Evolutionary conservation across 1,140 invertebrate genomes (phyloP).

Genomic region (Lucilia sericata): DNA sequence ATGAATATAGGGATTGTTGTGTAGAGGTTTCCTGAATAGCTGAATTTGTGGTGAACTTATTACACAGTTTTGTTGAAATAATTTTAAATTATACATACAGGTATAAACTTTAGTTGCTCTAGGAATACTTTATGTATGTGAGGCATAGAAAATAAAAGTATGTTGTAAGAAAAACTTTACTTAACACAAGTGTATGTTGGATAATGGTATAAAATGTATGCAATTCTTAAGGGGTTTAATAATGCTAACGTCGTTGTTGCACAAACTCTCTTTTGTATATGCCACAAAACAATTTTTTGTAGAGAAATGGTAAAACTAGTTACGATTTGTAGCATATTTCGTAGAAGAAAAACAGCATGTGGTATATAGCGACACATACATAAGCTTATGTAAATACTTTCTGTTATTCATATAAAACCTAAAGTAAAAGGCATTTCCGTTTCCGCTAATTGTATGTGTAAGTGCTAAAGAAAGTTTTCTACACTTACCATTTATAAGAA

Average conservation of each 20-base stretch:
- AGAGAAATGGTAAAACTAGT: slow-evolving; percentile 14
- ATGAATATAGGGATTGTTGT: neutral
- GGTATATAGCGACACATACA: neutral
- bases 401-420: slow-evolving; percentile 10
- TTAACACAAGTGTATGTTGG: neutral
- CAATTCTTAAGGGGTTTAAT: neutral
- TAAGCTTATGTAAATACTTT: slow-evolving; percentile 6
- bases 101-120: neutral
- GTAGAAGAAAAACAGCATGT: neutral
- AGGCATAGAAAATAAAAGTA: neutral
- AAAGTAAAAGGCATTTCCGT: slow-evolving; percentile 44
- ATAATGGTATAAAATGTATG: neutral
- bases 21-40: neutral
- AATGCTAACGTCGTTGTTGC: slow-evolving; percentile 22
- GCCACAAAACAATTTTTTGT: neutral
- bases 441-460: slow-evolving; percentile 46
- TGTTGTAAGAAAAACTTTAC: neutral
- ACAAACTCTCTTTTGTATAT: neutral
- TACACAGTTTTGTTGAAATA: neutral
- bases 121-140: neutral
- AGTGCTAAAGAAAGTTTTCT: neutral
- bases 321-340: slow-evolving; percentile 35
- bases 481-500: neutral
- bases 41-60: neutral
- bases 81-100: slow-evolving; percentile 7